Evolutionary conservation across 1,140 invertebrate genomes (phyloP), one percentile per base, ranked within the genome.

Genomic region (Thereuonema tuberculata): DNA sequence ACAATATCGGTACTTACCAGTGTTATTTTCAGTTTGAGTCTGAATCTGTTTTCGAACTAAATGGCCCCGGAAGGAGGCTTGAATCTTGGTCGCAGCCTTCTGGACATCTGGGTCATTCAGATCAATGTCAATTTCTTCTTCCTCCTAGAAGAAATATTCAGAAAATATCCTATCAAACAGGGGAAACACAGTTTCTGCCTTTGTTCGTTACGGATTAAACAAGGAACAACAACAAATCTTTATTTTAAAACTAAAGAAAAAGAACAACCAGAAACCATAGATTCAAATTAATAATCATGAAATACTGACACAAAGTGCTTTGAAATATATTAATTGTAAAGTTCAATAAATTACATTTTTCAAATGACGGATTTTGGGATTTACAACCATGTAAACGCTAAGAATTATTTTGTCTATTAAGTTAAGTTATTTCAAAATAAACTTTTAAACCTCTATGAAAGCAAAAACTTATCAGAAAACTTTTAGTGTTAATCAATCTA

Each of bases 41-140:
- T 5, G 31, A 9, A 37, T 77, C 69, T 80, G 74, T 73, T 90
- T 91, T 70, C 87, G 81, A 47, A 84, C 82, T 80, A 91, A 85
- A 75, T 93, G 89, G 50, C 90, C 89, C 63, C 89, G 80, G 78
- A 94, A 94, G 47, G 89, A 88, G 1, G 89, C 88, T 74, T 95
- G 91, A 68, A 94, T 94, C 78, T 92, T 93, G 31, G 84, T 84
- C 25, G 90, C 92, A 14, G 91, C 92, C 69, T 88, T 76, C 72
- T 85, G 86, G 61, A 94, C 76, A 66, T 93, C 90, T 25, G 76
- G 76, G 67, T 78, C 77, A 62, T 70, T 69, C 26, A 74, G 63
- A 63, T 75, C 74, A 37, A 75, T 74, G 53, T 74, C 72, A 53
- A 68, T 62, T 23, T 63, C 67, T 62, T 69, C 69, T 59, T 69